These are phyloP conservation scores for Oscheius sp. DNA, from an alignment of 2,888 invertebrate species.

Conservation along the genomic window DNA sequence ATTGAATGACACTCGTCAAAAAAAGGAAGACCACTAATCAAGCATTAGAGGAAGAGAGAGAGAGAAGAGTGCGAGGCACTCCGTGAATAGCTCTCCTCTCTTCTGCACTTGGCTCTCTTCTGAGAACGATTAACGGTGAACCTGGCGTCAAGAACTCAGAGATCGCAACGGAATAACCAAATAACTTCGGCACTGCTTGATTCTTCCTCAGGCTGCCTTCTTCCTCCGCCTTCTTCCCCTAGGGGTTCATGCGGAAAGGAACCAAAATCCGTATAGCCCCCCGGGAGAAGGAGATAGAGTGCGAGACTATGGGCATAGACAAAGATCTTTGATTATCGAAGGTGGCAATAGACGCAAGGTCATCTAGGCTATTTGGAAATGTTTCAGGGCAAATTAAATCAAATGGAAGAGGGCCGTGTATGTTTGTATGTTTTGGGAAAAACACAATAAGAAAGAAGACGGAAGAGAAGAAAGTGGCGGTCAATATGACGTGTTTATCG, in stretches of 20 bases:
- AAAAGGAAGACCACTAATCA: conserved; percentile 24
- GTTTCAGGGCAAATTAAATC: neutral
- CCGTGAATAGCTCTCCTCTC: conserved; percentile 11
- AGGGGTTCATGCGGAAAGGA: neutral
- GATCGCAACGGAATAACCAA: conserved; percentile 25
- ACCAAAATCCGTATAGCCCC: neutral
- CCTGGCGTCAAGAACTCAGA: conserved; percentile 28
- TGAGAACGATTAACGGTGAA: conserved; percentile 26
- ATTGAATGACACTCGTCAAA: neutral
- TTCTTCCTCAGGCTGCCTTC: neutral
- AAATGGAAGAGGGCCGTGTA: neutral
- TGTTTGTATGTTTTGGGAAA: neutral
- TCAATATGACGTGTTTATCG: no score
- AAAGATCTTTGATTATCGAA: no score
- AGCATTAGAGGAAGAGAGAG: neutral
- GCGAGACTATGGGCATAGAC: no score
- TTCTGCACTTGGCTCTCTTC: conserved; percentile 19
- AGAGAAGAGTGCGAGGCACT: neutral
- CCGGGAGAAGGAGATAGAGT: no score
- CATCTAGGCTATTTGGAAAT: neutral
- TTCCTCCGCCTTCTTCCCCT: neutral
- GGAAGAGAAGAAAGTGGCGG: no score
- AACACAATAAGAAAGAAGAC: neutral
- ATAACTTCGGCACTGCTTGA: neutral
- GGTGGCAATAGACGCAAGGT: no score